Percentiles rank a stretch among this genome's conserved stretches.
These are phyloP conservation scores for Sminthurinus aureus DNA, from an alignment of 2,888 invertebrate genomes.

Conservation along the genomic window DNA sequence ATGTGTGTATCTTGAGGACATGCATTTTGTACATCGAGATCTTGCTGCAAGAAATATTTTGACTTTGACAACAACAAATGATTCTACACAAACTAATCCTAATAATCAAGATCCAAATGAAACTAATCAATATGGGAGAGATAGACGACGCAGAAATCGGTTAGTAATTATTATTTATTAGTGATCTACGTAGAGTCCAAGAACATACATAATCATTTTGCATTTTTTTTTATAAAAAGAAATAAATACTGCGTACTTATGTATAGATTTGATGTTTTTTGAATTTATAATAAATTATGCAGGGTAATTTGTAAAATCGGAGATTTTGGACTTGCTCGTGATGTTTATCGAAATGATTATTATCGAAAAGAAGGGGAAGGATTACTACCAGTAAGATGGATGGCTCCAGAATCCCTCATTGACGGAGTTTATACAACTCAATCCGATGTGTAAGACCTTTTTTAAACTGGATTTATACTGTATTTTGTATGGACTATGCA, in stretches of 20 bases:
- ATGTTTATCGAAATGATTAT: constrained; percentile 97
- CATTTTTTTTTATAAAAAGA: too few species aligned
- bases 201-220: too few species aligned
- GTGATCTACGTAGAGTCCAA: too few species aligned
- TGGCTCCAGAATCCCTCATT: constrained; percentile 95
- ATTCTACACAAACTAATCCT: too few species aligned
- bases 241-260: too few species aligned
- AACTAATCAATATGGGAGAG: constrained; percentile 55
- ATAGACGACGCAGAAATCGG: too few species aligned
- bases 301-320: constrained; percentile 95
- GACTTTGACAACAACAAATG: background rate
- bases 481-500: too few species aligned
- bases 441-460: constrained; percentile 94
- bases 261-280: too few species aligned
- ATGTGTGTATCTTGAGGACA: constrained; percentile 93
- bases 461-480: too few species aligned
- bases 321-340: constrained; percentile 95
- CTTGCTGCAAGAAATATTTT: constrained; percentile 84
- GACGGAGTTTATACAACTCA: constrained; percentile 97
- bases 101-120: constrained; percentile 60
- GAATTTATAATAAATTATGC: too few species aligned
- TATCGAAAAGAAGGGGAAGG: constrained; percentile 87
- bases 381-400: constrained; percentile 93
- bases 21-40: constrained; percentile 97
- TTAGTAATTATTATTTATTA: too few species aligned